These are phyloP conservation scores for Lordiphosa mommai DNA, from an alignment of 1,140 invertebrate species.

Conservation along the genomic window DNA sequence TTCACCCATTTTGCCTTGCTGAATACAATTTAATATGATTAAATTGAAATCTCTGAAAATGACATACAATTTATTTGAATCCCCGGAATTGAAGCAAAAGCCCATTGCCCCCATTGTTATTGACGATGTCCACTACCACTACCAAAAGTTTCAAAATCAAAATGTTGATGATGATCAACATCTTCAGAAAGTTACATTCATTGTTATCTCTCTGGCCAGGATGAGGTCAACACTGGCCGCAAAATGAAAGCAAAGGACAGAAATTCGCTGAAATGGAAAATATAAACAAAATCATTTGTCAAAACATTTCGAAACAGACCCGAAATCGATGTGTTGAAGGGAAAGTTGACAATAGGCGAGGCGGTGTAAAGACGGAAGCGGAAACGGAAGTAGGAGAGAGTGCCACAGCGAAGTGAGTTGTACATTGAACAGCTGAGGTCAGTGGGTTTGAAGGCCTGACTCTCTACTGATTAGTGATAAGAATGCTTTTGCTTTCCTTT, in stretches of 20 bases:
- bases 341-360: constrained; percentile 34
- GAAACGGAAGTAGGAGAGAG: constrained; percentile 45
- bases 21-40: constrained; percentile 28
- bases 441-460: neutral
- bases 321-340: constrained; percentile 4
- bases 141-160: constrained; percentile 53
- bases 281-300: constrained; percentile 78
- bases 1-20: neutral
- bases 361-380: constrained; percentile 51
- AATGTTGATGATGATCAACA: constrained; percentile 64
- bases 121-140: constrained; percentile 20
- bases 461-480: constrained; percentile 63
- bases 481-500: constrained; percentile 15
- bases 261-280: constrained; percentile 73
- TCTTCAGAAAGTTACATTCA: constrained; percentile 34
- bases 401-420: constrained; percentile 1
- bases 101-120: constrained; percentile 38
- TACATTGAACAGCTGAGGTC: neutral
- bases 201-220: constrained; percentile 52
- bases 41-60: constrained; percentile 54
- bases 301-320: constrained; percentile 64
- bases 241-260: constrained; percentile 44
- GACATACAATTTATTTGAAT: constrained; percentile 62
- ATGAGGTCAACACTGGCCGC: constrained; percentile 26
- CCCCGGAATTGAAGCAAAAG: constrained; percentile 33